Evolutionary conservation across 2,797 vertebrate species (phyloP), one percentile per base, ranked within the genome.

Genomic region (Manis pentadactyla): DNA sequence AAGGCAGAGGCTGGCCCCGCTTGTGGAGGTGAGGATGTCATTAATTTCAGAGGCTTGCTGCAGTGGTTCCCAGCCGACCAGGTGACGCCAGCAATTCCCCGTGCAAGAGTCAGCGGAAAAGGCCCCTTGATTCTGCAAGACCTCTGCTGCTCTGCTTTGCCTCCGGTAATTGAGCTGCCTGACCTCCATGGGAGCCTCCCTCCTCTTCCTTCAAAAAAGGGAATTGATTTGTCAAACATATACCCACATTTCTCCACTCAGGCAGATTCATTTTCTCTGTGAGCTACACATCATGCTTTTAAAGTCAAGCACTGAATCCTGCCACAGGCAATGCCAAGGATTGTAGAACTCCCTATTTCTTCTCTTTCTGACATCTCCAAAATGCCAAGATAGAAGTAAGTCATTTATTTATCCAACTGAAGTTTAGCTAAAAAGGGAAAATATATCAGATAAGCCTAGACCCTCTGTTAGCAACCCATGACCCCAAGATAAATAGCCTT

Each of bases 161-260:
- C 59, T 77, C 82, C 15, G 64, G 85, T 96, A 94, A 95, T 77
- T 91, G 87, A 96, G 95, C 95, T 93, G 75, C 83, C 69, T 85
- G 94, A 95, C 92, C 97, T 95, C 88, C 0, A 3, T 9, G 29
- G 78, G 86, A 68, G 34, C 75, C 82, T 97, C 85, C 78, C 61
- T 82, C 57, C 83, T 95, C 49, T 61, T 95, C 39, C 93, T 91
- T 15, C 57, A 57, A 66, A 90, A 77, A 86, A 51, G 55, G 31
- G 87, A 95, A 97, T 97, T 95, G 96, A 96, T 97, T 97, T 97
- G 96, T 97, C 95, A 97, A 93, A 94, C 86, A 89, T 77, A 88
- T 61, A 96, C 78, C 88, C 90, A 93, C 88, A 74, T 81, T 77
- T 83, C 84, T 81, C 53, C 82, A 75, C 82, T 37, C 0, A 4